Percentiles rank a stretch among this genome's conserved stretches.
Conservation (phyloP, 1,140 invertebrate genomes). For the Pomacea maculata region DNA sequence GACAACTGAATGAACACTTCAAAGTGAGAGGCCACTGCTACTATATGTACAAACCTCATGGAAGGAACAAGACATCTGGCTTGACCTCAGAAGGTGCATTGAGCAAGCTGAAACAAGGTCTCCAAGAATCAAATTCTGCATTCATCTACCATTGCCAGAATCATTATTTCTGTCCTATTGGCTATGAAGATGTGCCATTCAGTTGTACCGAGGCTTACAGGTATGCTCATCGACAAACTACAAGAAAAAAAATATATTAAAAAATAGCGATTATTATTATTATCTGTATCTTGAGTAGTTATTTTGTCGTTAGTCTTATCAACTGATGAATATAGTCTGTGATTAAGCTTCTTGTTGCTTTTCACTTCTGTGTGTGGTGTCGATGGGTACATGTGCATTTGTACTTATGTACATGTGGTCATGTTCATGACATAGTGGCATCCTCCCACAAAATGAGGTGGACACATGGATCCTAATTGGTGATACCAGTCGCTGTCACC, state of each 20-base stretch:
- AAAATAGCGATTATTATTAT: background rate
- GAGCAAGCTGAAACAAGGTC: slow-evolving; percentile 46
- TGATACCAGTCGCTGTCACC: slow-evolving; percentile 56
- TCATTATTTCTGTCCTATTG: slow-evolving; percentile 63
- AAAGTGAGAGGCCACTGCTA: slow-evolving; percentile 50
- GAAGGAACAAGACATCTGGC: slow-evolving; percentile 51
- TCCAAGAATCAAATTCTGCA: slow-evolving; percentile 46
- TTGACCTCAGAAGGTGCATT: slow-evolving; percentile 52
- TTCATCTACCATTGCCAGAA: slow-evolving; percentile 64
- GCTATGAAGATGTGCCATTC: slow-evolving; percentile 56
- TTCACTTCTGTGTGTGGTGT: background rate
- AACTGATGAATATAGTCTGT: background rate
- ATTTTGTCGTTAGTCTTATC: no score
- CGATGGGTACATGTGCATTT: background rate
- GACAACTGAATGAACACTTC: slow-evolving; percentile 55
- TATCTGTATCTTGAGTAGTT: no score
- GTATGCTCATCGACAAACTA: slow-evolving; percentile 30
- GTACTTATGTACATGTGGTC: background rate
- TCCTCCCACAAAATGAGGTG: slow-evolving; percentile 37
- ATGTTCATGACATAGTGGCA: slow-evolving; percentile 28
- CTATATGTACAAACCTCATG: slow-evolving; percentile 58
- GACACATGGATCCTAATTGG: slow-evolving; percentile 57
- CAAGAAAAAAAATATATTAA: background rate
- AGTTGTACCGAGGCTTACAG: slow-evolving; percentile 52
- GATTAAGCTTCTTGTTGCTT: background rate